Evolutionary conservation across 2,888 invertebrate genomes (phyloP).

Genomic region (Macrophya annulata): DNA sequence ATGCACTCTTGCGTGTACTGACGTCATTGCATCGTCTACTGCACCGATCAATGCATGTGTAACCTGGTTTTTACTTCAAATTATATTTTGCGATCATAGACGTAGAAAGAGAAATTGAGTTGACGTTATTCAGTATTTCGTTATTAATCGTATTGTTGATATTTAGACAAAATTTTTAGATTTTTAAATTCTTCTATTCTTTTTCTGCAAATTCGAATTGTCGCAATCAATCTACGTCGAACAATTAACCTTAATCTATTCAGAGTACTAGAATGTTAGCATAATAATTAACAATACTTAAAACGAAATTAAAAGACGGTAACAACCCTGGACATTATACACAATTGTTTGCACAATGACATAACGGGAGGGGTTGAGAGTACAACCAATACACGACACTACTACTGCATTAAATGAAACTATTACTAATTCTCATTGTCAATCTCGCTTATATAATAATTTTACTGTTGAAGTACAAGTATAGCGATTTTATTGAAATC

Average conservation of each 20-base stretch:
- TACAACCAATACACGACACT: neutral
- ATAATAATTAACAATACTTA: neutral
- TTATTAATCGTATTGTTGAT: neutral
- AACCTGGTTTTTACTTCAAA: neutral
- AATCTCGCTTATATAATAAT: neutral
- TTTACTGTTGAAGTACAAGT: neutral
- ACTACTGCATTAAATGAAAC: neutral
- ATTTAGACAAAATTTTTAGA: neutral
- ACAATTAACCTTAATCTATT: constrained; percentile 1
- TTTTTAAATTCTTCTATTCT: neutral
- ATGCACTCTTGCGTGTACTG: neutral
- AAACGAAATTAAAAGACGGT: neutral
- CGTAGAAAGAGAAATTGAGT: neutral
- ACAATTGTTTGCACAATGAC: neutral
- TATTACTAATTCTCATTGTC: neutral
- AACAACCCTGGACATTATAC: neutral
- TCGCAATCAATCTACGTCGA: neutral
- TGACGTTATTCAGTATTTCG: neutral
- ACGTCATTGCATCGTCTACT: neutral
- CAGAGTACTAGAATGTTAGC: neutral
- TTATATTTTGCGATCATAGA: neutral
- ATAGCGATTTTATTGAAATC: neutral
- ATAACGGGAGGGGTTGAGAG: neutral
- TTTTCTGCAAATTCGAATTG: neutral
- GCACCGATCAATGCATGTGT: neutral